Evolutionary conservation across 2,888 invertebrate genomes (phyloP), one percentile per base, ranked within the genome.

Genomic region (Lycocerus yunnanus): DNA sequence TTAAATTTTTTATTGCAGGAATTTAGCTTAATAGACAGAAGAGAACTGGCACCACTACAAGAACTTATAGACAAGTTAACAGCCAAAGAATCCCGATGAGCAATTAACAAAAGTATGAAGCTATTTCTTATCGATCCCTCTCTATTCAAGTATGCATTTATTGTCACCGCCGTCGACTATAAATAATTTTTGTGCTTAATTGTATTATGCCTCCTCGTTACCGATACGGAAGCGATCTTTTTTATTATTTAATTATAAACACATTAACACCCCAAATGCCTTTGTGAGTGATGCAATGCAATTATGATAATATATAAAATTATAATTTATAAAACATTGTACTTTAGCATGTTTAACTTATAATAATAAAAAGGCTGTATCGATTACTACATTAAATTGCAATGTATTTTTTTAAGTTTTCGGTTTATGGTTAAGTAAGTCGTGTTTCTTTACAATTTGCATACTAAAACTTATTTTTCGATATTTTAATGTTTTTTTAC

Each of bases 31-130:
- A 98, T 99, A 86, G 98, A 99, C 87, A 92, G 97, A 83, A 92
- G 97, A 85, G 99, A 99, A 89, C 89, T 99, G 88, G 98, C 97
- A 79, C 99, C 99, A 70, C 90, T 99, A 80, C 97, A 98, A 88
- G 98, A 99, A 88, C 91, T 99, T 81, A 99, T 99, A 88, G 98
- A 99, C 87, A 97, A 96, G 89, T 90, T 97, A 83, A 96, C 97
- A 66, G 94, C 95, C 81, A 96, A 95, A 89, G 96, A 96, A 85
- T 92, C 93, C 82, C 93, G 95, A 91, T 95, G 93, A 92, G 66
- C 66, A 69, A 18, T 24, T 20, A n/a, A 11, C 24, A 71, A 24
- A n/a, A 8, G 43, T 43, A 43, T n/a, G 43, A 43, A 43, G n/a
- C 43, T 43, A 60, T 66, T 66, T 68, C 67, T 67, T 43, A 43